Evolutionary conservation across 2,113 vertebrate genomes (phyloP).

Genomic region (Lota lota): DNA sequence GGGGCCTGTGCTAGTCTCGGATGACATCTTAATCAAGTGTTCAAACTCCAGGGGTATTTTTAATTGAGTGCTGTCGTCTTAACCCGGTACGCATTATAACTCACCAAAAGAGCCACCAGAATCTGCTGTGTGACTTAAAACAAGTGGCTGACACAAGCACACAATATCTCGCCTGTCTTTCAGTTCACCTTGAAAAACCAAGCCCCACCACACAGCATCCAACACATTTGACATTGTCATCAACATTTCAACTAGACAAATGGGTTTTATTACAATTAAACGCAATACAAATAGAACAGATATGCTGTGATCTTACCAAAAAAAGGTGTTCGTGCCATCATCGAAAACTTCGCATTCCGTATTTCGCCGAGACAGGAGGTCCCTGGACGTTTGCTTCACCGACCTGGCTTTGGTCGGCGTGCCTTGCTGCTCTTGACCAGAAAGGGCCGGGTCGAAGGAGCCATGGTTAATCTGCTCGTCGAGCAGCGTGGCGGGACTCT

Average conservation of each 20-base stretch:
- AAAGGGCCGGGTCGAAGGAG: slow-evolving; percentile 24
- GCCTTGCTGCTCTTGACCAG: slow-evolving; percentile 31
- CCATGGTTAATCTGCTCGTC: slow-evolving; percentile 57
- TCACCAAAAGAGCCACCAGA: too few species aligned
- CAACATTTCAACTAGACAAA: too few species aligned
- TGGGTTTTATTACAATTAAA: neutral
- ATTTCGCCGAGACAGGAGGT: slow-evolving; percentile 67
- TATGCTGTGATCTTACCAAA: slow-evolving; percentile 81
- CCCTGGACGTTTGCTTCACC: slow-evolving; percentile 62
- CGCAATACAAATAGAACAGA: neutral
- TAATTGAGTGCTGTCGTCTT: too few species aligned
- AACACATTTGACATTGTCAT: too few species aligned
- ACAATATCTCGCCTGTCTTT: slow-evolving; percentile 22
- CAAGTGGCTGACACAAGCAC: neutral
- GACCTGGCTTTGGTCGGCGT: slow-evolving; percentile 35
- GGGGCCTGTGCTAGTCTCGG: too few species aligned
- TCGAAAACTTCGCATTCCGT: slow-evolving; percentile 90
- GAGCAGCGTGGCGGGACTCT: slow-evolving; percentile 31
- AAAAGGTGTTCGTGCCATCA: slow-evolving; percentile 97
- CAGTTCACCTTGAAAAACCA: slow-evolving; percentile 52
- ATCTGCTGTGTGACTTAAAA: too few species aligned
- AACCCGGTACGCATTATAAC: too few species aligned
- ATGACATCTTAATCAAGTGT: too few species aligned
- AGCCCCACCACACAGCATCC: too few species aligned
- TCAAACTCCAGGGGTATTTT: too few species aligned